Evolutionary conservation across 2,888 invertebrate genomes (phyloP), one percentile per base, ranked within the genome.

Genomic region (Stenchaetothrips biformis): DNA sequence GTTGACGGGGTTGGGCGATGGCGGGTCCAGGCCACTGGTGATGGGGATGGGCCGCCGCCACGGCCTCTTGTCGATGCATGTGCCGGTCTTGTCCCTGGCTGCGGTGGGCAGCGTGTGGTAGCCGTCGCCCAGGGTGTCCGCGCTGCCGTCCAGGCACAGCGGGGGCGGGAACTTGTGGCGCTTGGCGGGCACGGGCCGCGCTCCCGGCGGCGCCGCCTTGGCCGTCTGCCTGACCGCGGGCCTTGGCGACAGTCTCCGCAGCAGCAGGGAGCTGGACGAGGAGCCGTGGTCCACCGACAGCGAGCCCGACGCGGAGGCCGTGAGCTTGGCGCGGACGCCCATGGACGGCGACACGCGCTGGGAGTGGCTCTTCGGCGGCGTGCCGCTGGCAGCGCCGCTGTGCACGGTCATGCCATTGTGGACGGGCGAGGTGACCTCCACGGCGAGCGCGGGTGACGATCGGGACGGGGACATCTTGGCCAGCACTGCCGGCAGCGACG

Each of bases 211-310:
- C 37, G 37, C 37, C 37, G 37, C 37, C 37, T 37, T 37, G 9
- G 67, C 25, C 3, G 81, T 80, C 59, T 82, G 81, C 11, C 82
- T 81, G 21, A 81, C 81, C 79, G 82, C 82, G 77, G 82, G 82
- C 8, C 80, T 74, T 18, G 81, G 81, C 9, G 80, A 48, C 47
- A 81, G 78, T 8, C 67, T 21, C 21, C 25, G 67, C 59, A 59
- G 59, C 59, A 59, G 59, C 59, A 59, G 59, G 25, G 67, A 74
- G 25, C 67, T 25, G 67, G 67, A 74, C 21, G 13, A 16, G 18
- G 59, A 59, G 13, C 59, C 59, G 59, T 59, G 16, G 59, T 18
- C 59, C 59, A 59, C 18, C 59, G 59, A 59, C 59, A 59, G 59
- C 18, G 16, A 18, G 18, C 16, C 59, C 18, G 59, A 59, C 59